Base-by-base conservation (phyloP, 2,797 vertebrate genomes). In the Geotrypetes seraphini region DNA sequence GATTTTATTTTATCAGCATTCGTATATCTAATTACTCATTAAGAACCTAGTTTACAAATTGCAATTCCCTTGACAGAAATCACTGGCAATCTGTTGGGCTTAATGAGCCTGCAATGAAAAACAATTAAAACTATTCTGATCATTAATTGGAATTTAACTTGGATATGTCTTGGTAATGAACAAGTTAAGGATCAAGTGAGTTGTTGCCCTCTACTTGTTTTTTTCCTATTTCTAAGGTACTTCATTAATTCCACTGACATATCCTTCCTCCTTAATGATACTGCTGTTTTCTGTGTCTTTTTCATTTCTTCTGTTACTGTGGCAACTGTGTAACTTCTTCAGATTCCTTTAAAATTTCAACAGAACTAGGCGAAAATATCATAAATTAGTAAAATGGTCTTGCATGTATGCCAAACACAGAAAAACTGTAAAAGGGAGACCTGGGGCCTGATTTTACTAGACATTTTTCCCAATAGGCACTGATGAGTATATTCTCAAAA, bases 161-260 rank as follows among this genome's bases (percentile, higher is more conserved):
- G 7, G 44, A 28, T 39, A 18, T 34, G 53, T 47, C 25, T 62
- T 39, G 38, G 8, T 7, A 30, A 38, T 16, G 38, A 50, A 33
- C 26, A 52, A 57, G 33, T 36, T 30, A 22, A 4, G 11, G 41
- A 11, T 50, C 19, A 22, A 25, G 11, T 39, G 11, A 48, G 45
- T n/a, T n/a, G n/a, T 13, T 22, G 43, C 19, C 31, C 8, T 43
- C 26, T 44, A 13, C 2, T n/a, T 23, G 2, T 2, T 2, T 4
- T 23, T 24, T 63, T 18, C 8, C 10, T 40, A n/a, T 10, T 45
- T 51, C 22, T 37, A 10, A 32, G 27, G 31, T 29, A 35, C 20
- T 56, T 48, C 17, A 32, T 44, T 64, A 43, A 52, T 31, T 11
- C 12, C 43, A 25, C n/a, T 52, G 50, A n/a, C 10, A 32, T 39